Conservation (phyloP, 1,140 invertebrate species). For the Drosophila trapezifrons region DNA sequence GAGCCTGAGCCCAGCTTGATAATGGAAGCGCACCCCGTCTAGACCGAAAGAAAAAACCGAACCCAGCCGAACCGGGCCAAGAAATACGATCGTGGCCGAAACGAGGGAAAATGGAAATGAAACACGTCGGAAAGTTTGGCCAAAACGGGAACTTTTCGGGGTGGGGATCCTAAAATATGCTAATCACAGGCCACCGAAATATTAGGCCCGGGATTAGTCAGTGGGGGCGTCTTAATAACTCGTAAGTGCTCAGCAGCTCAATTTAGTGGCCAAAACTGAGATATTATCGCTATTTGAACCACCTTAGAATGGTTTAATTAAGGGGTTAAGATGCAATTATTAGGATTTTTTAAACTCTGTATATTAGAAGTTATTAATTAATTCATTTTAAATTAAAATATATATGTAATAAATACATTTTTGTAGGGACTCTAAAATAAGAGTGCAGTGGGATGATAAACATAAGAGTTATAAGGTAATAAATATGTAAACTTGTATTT, state of each 20-base stretch:
- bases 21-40: slow-evolving; percentile 39
- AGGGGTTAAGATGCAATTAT: too few relatives aligned
- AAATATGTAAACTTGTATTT: too few relatives aligned
- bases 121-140: slow-evolving; percentile 16
- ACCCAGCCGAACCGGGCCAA: slow-evolving; percentile 5
- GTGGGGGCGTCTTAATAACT: slow-evolving; percentile 23
- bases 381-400: too few relatives aligned
- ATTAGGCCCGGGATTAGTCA: slow-evolving; percentile 39
- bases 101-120: slow-evolving; percentile 43
- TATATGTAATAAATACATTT: too few relatives aligned
- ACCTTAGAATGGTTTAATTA: too few relatives aligned
- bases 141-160: background rate
- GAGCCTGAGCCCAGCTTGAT: slow-evolving; percentile 23
- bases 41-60: slow-evolving; percentile 10
- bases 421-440: too few relatives aligned
- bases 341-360: too few relatives aligned
- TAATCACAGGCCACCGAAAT: slow-evolving; percentile 55
- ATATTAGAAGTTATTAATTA: too few relatives aligned
- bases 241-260: background rate
- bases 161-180: slow-evolving; percentile 46
- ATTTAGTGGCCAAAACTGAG: too few relatives aligned
- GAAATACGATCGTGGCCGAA: slow-evolving; percentile 32
- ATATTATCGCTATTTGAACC: too few relatives aligned
- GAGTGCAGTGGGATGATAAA: too few relatives aligned
- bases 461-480: too few relatives aligned